A percentile compares a stretch with the other conserved stretches of the same genome.
Evolutionary conservation across 2,888 invertebrate genomes (phyloP).

Genomic region (Coelopa pilipes): DNA sequence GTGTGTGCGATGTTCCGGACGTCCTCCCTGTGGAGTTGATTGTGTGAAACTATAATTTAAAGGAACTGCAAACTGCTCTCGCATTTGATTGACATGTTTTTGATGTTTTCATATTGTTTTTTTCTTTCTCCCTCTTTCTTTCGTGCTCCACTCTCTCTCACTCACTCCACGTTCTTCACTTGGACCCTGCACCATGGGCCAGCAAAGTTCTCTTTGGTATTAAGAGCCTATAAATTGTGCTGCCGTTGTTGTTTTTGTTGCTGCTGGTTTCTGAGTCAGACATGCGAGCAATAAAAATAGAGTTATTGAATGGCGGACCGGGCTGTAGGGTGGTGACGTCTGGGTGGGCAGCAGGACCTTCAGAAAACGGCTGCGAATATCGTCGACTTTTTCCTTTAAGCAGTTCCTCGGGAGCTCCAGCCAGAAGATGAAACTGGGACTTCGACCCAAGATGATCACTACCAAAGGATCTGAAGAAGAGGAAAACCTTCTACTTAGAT

Average conservation of each 20-base stretch:
- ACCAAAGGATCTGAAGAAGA: too few relatives aligned
- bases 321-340: not conserved
- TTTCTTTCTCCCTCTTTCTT: slow-evolving; percentile 6
- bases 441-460: too few relatives aligned
- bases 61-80: slow-evolving; percentile 43
- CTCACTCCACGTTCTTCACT: too few relatives aligned
- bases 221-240: slow-evolving; percentile 39
- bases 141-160: not conserved
- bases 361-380: too few relatives aligned
- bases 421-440: too few relatives aligned
- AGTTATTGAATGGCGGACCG: slow-evolving; percentile 12
- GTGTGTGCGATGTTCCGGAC: slow-evolving; percentile 2
- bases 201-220: not conserved
- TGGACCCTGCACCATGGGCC: too few relatives aligned
- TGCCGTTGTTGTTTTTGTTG: slow-evolving; percentile 20
- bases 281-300: slow-evolving; percentile 31
- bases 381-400: too few relatives aligned
- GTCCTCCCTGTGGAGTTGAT: slow-evolving; percentile 37
- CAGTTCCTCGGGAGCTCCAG: too few relatives aligned
- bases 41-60: slow-evolving; percentile 45
- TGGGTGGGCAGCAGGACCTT: not conserved
- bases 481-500: too few relatives aligned
- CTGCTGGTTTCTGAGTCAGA: slow-evolving; percentile 21
- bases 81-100: slow-evolving; percentile 59
- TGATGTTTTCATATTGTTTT: slow-evolving; percentile 46